Evolutionary conservation across 2,797 vertebrate genomes (phyloP), one percentile per base, ranked within the genome.

Genomic region (Naso thynnoides): DNA sequence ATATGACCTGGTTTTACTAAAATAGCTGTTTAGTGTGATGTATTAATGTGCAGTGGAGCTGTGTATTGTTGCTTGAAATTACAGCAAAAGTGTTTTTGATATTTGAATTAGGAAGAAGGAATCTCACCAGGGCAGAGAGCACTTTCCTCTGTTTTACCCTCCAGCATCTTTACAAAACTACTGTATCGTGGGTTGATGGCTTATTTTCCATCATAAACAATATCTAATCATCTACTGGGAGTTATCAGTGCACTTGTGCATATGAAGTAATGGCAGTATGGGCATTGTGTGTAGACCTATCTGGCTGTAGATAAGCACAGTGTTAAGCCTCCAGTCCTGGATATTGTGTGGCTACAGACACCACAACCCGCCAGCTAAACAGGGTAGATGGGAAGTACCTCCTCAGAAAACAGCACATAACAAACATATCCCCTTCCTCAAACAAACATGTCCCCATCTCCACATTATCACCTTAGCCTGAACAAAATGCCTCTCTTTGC

Each of bases 381-480:
- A 71, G 49, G 59, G 70, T 59, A 2, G 76, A 83, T 60, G 53
- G 67, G 75, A 85, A 87, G 78, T 72, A 52, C 38, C 75, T 69
- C 75, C 75, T 84, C 85, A 82, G 73, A 83, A 79, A 81, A 85
- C 82, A 80, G 82, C 74, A 86, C 67, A 83, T 52, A 50, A 87
- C 83, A 91, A 90, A 91, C 81, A 91, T 77, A 87, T 78, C 84
- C 78, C 70, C 81, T 63, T 86, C 82, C 67, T 78, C 85, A 86
- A 89, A 88, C 88, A 89, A 89, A 90, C 88, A 82, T 71, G 83
- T 89, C 82, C 75, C 78, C 36, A 24, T 88, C 86, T 86, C 81
- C 79, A 81, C 84, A 85, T 92, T 88, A 89, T 91, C 90, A 85
- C 84, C 82, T 88, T 83, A 72, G 77, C 89, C 82, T 75, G 73